A percentile compares a stretch with the other conserved stretches of the same genome.
Evolutionary conservation across 2,113 vertebrate species (phyloP).

Genomic region (Budorcas taxicolor): DNA sequence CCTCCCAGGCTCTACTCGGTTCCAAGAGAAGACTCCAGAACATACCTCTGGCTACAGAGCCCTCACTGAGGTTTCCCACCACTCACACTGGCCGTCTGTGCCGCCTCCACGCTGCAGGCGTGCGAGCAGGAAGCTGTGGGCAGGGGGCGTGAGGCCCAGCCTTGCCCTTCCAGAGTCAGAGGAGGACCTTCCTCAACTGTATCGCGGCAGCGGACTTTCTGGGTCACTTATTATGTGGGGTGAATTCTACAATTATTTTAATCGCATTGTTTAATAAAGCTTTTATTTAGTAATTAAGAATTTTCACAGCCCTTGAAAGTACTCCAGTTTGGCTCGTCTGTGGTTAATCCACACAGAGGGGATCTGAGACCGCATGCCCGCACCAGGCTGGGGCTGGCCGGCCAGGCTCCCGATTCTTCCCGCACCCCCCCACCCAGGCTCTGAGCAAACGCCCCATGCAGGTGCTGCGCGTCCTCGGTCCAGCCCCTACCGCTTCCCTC

Average conservation of each 20-base stretch:
- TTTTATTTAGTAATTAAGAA: neutral
- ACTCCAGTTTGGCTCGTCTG: neutral
- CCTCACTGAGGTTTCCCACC: neutral
- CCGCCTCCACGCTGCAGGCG: neutral
- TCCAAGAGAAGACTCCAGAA: neutral
- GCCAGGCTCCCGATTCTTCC: neutral
- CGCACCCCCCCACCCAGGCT: neutral
- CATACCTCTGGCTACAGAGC: neutral
- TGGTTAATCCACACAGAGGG: neutral
- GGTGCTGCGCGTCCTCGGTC: neutral
- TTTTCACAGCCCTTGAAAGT: neutral
- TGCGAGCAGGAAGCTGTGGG: neutral
- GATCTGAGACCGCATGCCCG: neutral
- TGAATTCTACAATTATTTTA: neutral
- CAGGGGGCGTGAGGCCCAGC: neutral
- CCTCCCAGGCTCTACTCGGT: neutral
- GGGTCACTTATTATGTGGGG: neutral
- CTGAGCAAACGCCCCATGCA: neutral
- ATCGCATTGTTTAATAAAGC: neutral
- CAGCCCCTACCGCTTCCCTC: neutral
- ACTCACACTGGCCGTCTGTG: neutral
- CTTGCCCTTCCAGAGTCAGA: neutral
- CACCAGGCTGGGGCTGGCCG: neutral
- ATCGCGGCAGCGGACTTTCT: neutral
- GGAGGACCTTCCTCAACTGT: neutral